Percentiles rank a stretch among this genome's conserved stretches.
Evolutionary conservation across 2,888 invertebrate genomes (phyloP).

Genomic region (Eilema griseolum): DNA sequence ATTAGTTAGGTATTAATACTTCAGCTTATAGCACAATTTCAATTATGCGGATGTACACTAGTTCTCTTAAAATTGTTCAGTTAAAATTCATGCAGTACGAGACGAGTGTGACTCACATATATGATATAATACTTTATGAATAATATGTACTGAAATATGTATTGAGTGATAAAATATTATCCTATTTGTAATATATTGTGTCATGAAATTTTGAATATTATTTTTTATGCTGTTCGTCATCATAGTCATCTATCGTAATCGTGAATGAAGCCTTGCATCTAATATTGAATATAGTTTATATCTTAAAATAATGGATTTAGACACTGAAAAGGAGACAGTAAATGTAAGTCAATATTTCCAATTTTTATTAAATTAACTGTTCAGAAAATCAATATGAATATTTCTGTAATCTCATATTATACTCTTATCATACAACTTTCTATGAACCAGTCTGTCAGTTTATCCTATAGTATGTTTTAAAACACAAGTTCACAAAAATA

Average conservation of each 20-base stretch:
- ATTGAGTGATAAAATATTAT: not conserved
- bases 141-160: constrained; percentile 5
- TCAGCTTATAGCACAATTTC: constrained; percentile 23
- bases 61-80: constrained; percentile 19
- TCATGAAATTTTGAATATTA: not conserved
- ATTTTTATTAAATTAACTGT: not conserved
- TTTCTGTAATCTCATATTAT: too few relatives aligned
- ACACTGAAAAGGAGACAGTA: not conserved
- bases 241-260: not conserved
- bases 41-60: constrained; percentile 22
- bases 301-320: constrained; percentile 1
- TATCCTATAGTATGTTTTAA: not conserved
- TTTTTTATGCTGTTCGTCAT: not conserved
- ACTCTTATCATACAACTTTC: too few relatives aligned
- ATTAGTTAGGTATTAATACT: constrained; percentile 31
- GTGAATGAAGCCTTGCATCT: not conserved
- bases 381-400: not conserved
- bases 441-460: not conserved
- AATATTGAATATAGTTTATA: not conserved
- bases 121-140: constrained; percentile 4
- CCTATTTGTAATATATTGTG: not conserved
- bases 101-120: constrained; percentile 13
- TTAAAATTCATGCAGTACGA: constrained; percentile 18
- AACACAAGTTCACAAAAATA: not conserved
- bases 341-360: constrained; percentile 9